Evolutionary conservation across 2,113 vertebrate genomes (phyloP), one percentile per base, ranked within the genome.

Genomic region (Pyrgilauda ruficollis): DNA sequence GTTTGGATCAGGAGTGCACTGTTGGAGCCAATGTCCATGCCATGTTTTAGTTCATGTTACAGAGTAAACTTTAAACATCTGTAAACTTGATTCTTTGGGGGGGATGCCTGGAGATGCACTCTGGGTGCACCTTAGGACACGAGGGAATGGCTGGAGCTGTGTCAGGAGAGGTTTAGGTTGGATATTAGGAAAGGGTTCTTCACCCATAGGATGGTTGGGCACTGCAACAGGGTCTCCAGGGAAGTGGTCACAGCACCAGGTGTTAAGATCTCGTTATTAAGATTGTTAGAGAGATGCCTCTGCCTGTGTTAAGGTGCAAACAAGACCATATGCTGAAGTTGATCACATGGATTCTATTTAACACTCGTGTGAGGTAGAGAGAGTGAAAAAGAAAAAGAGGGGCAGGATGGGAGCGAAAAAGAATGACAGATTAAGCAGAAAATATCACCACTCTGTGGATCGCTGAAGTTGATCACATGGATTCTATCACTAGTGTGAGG

Each of bases 281-380:
- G 69, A 39, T 53, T 46, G 15, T 46, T 27, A 15, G 14, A 67
- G 44, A 43, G 31, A 4, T 67, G 31, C 9, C 11, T 86, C 33
- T 61, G 33, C 23, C 46, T 77, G 23, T 33, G 31, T 28, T 27
- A 44, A 68, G 17, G 27, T 44, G 17, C 3, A 19, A 28, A 77
- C 0, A 0, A 61, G 22, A 50, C 35, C 11, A 18, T 6, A 8
- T 18, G 33, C 53, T 67, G 37, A 22, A 37, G 11, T 1, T 17
- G 20, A 12, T 35, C 18, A 14, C 10, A 18, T 12, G 11, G 53
- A 44, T 37, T 76, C 68, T 22, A 12, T 52, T 76, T 37, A 37
- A 27, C 13, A 44, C 17, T 12, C 6, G 27, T 12, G 31, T 37
- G 53, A 52, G 2, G 2, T 4, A 41, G 28, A 64, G 15, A 49